A percentile compares a stretch with the other conserved stretches of the same genome.
Conservation (phyloP, 2,888 invertebrate species). For the Diaprepes abbreviatus region DNA sequence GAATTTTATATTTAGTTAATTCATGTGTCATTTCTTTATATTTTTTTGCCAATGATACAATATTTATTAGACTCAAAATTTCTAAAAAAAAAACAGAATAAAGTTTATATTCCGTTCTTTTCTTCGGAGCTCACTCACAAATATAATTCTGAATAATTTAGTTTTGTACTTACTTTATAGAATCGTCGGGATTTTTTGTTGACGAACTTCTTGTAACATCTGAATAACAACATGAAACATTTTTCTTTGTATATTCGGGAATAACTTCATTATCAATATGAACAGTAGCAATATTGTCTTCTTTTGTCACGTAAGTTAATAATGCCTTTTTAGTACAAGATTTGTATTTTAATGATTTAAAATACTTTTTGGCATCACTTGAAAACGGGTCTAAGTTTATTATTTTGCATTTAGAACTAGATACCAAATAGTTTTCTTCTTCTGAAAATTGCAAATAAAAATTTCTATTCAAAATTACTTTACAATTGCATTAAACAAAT, state of each 20-base stretch:
- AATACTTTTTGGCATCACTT: conserved; percentile 69
- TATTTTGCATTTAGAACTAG: conserved; percentile 76
- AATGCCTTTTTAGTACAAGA: conserved; percentile 68
- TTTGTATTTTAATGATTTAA: conserved; percentile 70
- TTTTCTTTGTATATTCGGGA: conserved; percentile 58
- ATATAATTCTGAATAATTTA: too few species aligned
- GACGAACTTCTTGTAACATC: conserved; percentile 55
- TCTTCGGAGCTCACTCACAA: too few species aligned
- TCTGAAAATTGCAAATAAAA: conserved; percentile 40
- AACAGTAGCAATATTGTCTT: conserved; percentile 60
- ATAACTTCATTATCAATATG: conserved; percentile 59
- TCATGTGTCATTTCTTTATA: too few species aligned
- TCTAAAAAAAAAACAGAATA: too few species aligned
- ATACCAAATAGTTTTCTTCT: conserved; percentile 69
- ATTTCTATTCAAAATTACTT: too few species aligned
- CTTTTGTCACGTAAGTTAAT: conserved; percentile 61
- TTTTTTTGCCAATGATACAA: too few species aligned
- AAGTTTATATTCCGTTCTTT: too few species aligned
- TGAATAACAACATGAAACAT: conserved; percentile 60
- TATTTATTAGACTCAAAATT: too few species aligned
- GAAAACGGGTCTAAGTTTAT: conserved; percentile 74
- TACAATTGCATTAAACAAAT: too few species aligned
- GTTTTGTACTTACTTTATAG: conserved; percentile 55
- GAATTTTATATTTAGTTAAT: too few species aligned
- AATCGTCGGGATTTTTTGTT: conserved; percentile 56